A percentile compares a stretch with the other conserved stretches of the same genome.
phyloP scores from a whole-genome alignment of 2,113 vertebrate genomes.

The Ornithorhynchus anatinus region DNA sequence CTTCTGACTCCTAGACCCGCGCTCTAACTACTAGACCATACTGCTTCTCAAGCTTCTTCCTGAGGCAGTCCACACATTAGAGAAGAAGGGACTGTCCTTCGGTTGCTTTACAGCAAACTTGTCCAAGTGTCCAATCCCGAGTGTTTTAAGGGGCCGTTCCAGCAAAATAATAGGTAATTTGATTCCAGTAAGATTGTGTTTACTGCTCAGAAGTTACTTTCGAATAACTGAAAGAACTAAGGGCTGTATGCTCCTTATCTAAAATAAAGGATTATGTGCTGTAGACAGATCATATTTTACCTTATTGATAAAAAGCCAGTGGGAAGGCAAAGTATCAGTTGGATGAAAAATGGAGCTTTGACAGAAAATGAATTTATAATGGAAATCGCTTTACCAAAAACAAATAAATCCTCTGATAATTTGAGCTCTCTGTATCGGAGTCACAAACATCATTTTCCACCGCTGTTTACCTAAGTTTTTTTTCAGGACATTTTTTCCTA shows the following conservation, averaged over 20 bases:
- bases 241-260: neutral
- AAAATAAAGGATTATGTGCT: neutral
- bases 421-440: neutral
- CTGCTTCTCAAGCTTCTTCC: too few species aligned
- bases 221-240: neutral
- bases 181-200: neutral
- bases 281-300: neutral
- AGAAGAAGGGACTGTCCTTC: too few species aligned
- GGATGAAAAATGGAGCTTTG: neutral
- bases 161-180: too few species aligned
- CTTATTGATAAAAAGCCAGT: neutral
- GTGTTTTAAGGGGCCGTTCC: too few species aligned
- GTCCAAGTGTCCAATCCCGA: too few species aligned
- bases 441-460: neutral
- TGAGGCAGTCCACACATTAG: too few species aligned
- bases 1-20: too few species aligned
- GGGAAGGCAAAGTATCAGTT: neutral
- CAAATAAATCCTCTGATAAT: neutral
- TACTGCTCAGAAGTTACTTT: neutral
- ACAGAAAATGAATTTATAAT: neutral
- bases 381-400: neutral
- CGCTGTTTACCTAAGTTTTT: neutral
- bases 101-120: too few species aligned
- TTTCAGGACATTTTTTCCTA: too few species aligned
- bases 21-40: too few species aligned